Conservation (phyloP, 2,113 vertebrate genomes). For the Odontesthes bonariensis region DNA sequence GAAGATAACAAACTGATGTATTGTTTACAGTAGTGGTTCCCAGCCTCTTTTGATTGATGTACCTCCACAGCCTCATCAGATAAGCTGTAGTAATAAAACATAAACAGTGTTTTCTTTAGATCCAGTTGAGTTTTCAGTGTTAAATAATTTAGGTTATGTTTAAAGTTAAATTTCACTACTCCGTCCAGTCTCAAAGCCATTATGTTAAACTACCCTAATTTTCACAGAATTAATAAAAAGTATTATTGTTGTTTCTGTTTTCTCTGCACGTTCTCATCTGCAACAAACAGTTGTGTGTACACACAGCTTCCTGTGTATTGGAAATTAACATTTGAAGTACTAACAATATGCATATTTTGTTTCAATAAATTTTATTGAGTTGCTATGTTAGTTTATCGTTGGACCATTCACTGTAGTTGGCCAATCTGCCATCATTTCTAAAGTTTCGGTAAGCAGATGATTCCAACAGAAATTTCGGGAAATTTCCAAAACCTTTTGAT, state of each 20-base stretch:
- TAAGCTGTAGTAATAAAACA: background rate
- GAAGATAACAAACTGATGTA: background rate
- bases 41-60: constrained; percentile 5
- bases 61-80: background rate
- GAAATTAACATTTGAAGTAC: no score
- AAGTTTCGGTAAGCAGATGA: no score
- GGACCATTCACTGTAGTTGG: no score
- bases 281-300: background rate
- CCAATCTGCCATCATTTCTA: no score
- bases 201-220: background rate
- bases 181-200: background rate
- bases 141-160: background rate
- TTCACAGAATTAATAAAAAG: no score
- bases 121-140: background rate
- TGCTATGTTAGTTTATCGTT: no score
- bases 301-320: no score
- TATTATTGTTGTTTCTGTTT: no score
- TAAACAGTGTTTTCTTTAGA: background rate
- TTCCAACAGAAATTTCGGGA: no score
- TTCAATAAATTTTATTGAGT: no score
- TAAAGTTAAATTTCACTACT: background rate
- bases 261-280: background rate
- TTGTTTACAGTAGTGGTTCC: background rate
- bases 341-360: no score
- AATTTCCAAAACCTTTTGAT: no score